Conservation (phyloP, 2,113 vertebrate species). For the Marcusenius ussheri region DNA sequence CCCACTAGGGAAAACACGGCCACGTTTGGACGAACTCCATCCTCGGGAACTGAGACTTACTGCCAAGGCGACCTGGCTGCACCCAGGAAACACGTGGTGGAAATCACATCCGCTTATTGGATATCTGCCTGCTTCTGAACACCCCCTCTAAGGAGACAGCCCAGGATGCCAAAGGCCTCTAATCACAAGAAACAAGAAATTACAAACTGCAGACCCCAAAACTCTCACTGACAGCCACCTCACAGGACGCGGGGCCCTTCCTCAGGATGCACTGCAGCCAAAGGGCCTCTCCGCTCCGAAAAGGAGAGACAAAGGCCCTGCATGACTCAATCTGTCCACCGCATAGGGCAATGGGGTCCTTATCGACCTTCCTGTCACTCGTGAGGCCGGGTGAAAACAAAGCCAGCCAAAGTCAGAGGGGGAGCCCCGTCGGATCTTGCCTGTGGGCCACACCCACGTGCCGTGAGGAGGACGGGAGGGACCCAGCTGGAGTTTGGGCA, state of each 20-base stretch:
- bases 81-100: neutral
- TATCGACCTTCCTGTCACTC: conserved; percentile 6
- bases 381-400: neutral
- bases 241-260: neutral
- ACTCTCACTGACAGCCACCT: neutral
- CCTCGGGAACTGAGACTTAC: neutral
- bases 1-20: neutral
- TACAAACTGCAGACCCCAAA: neutral
- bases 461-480: neutral
- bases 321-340: conserved; percentile 1
- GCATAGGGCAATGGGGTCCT: neutral
- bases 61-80: neutral
- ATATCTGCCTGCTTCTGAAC: neutral
- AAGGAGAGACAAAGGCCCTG: neutral
- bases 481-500: neutral
- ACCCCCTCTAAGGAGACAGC: neutral
- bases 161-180: neutral
- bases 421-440: neutral
- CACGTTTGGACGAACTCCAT: neutral
- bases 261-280: neutral
- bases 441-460: neutral
- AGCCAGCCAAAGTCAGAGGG: neutral
- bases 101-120: neutral
- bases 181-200: neutral
- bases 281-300: neutral